These are phyloP conservation scores for Andrena chrysosceles DNA, from an alignment of 2,888 invertebrate genomes.

Conservation along the genomic window DNA sequence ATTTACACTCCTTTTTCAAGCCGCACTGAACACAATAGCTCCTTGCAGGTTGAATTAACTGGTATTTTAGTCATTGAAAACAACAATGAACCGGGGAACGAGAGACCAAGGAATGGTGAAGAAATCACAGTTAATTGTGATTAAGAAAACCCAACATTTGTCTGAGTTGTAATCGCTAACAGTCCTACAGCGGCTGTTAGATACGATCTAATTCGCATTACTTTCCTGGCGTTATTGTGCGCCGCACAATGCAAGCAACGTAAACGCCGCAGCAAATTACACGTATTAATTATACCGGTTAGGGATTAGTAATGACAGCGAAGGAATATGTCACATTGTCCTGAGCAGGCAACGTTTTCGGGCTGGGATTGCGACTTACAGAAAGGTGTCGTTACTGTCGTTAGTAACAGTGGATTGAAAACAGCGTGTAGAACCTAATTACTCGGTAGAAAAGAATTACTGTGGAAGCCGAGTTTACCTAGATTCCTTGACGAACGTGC, in stretches of 20 bases:
- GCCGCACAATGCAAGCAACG: constrained; percentile 15
- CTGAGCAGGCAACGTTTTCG: background rate
- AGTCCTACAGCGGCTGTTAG: constrained; percentile 4
- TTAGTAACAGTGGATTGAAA: constrained; percentile 17
- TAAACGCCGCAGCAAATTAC: constrained; percentile 36
- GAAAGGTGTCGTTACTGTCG: constrained; percentile 25
- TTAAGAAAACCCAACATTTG: constrained; percentile 43
- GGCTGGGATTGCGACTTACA: background rate
- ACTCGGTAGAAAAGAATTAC: constrained; percentile 44
- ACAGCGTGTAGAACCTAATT: constrained; percentile 34
- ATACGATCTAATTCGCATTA: constrained; percentile 60
- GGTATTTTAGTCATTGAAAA: background rate
- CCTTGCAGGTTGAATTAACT: background rate
- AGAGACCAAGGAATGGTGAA: background rate
- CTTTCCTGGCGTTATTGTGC: constrained; percentile 55
- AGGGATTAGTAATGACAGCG: constrained; percentile 22
- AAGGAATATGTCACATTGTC: background rate
- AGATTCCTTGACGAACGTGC: constrained; percentile 45
- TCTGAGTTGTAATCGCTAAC: constrained; percentile 25
- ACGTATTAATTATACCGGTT: constrained; percentile 30
- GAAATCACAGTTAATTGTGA: constrained; percentile 13
- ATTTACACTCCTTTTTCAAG: background rate
- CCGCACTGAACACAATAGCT: background rate
- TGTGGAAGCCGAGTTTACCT: constrained; percentile 37
- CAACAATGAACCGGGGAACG: background rate